Conservation (phyloP, 1,140 invertebrate genomes). For the Caerostris darwini region DNA sequence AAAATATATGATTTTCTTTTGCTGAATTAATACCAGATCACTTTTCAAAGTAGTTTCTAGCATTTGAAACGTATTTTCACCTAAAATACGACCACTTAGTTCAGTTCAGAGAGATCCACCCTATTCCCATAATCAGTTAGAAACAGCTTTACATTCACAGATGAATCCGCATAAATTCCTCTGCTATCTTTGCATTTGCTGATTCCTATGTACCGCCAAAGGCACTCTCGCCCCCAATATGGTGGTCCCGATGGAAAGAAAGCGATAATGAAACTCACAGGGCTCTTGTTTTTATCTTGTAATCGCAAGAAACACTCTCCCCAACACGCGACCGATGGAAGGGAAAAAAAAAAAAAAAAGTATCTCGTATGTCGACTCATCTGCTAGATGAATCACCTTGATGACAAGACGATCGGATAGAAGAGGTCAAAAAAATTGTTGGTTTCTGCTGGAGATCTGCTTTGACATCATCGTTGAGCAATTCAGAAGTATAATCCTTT, state of each 20-base stretch:
- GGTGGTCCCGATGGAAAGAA: background rate
- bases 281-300: background rate
- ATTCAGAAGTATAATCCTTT: too few species aligned
- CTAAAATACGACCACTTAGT: background rate
- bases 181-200: background rate
- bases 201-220: background rate
- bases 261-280: background rate
- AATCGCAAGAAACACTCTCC: background rate
- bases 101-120: background rate
- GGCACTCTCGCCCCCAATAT: background rate
- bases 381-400: background rate
- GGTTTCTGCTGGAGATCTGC: too few species aligned
- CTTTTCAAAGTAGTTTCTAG: background rate
- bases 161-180: conserved; percentile 8
- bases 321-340: background rate
- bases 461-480: too few species aligned
- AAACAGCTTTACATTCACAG: background rate
- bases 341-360: background rate
- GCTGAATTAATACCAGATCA: background rate
- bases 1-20: too few species aligned
- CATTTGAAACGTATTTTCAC: background rate
- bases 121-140: background rate
- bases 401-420: conserved; percentile 30
- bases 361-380: background rate
- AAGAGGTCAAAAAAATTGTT: background rate